Conservation (phyloP, 2,797 vertebrate species). For the Gadopsis marmoratus region DNA sequence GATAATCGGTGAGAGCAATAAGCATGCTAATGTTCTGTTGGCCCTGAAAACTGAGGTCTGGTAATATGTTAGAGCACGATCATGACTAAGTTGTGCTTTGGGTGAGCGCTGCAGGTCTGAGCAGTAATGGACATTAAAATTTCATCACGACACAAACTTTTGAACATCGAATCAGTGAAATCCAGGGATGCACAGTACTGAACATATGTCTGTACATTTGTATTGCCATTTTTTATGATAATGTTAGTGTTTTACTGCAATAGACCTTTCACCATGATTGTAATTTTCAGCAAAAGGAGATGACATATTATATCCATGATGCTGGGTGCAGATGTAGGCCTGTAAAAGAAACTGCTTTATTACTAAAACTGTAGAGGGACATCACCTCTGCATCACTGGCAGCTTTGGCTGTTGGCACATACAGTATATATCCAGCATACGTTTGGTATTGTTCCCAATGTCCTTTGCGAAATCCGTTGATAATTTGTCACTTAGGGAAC, state of each 20-base stretch:
- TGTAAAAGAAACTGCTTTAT: background rate
- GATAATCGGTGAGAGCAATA: slow-evolving; percentile 83
- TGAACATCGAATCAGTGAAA: slow-evolving; percentile 3
- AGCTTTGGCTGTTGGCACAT: no score
- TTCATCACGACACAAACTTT: slow-evolving; percentile 22
- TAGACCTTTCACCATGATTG: background rate
- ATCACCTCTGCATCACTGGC: no score
- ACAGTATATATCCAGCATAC: no score
- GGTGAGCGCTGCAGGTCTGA: slow-evolving; percentile 32
- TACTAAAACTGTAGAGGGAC: background rate
- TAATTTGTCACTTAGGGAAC: no score
- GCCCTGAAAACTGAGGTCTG: slow-evolving; percentile 79
- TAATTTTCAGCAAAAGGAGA: background rate
- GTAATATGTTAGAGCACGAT: slow-evolving; percentile 65
- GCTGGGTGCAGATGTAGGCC: background rate
- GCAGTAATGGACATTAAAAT: slow-evolving; percentile 29
- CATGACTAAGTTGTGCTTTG: slow-evolving; percentile 35
- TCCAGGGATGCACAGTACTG: background rate
- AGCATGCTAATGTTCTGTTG: slow-evolving; percentile 82
- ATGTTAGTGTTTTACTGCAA: background rate
- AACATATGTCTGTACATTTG: background rate
- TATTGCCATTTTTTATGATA: background rate
- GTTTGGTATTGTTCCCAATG: no score
- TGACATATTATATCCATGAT: background rate
- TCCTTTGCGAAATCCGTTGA: no score